Evolutionary conservation across 2,888 invertebrate genomes (phyloP).

Genomic region (Tachina fera): DNA sequence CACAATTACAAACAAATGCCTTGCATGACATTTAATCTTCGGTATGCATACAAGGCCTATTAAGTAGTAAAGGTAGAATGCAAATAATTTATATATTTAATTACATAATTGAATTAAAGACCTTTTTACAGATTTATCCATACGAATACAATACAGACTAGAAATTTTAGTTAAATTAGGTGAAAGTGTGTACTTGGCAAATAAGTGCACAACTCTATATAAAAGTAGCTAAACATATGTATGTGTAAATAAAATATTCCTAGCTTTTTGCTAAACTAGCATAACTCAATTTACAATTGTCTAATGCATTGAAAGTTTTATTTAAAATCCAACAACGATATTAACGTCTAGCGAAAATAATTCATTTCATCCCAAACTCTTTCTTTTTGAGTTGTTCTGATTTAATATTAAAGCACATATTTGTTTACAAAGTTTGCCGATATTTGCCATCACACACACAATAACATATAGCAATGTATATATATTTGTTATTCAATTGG

Average conservation of each 20-base stretch:
- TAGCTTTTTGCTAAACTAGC: background rate
- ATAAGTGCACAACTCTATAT: background rate
- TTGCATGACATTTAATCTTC: conserved; percentile 12
- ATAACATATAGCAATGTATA: background rate
- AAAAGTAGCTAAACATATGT: background rate
- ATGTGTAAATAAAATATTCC: background rate
- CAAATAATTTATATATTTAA: conserved; percentile 8
- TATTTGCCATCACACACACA: background rate
- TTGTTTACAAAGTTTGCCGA: conserved; percentile 13
- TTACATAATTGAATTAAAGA: conserved; percentile 21
- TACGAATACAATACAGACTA: background rate
- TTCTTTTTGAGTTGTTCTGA: background rate
- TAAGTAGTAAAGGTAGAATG: background rate
- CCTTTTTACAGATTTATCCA: background rate
- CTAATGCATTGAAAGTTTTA: background rate
- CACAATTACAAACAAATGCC: conserved; percentile 12
- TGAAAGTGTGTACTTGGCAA: background rate
- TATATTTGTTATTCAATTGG: conserved; percentile 17
- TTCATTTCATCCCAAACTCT: background rate
- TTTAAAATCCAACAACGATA: too few relatives aligned
- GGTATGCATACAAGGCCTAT: background rate
- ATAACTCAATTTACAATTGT: background rate
- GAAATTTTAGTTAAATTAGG: background rate
- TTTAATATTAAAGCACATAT: background rate
- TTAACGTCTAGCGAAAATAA: too few relatives aligned